Evolutionary conservation across 2,113 vertebrate genomes (phyloP), one percentile per base, ranked within the genome.

Genomic region (Spea multiplicata): DNA sequence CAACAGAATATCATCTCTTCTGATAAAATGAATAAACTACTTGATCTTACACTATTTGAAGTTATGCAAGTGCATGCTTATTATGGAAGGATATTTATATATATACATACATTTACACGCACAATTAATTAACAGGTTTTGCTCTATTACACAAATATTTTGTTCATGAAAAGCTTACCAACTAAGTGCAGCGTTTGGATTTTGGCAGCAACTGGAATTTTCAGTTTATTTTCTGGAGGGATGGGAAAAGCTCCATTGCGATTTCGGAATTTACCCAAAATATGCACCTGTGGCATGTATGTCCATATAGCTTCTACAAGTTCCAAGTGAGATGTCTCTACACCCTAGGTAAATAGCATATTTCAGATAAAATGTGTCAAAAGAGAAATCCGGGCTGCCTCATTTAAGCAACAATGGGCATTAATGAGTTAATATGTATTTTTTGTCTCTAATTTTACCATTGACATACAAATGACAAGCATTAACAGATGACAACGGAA

Each of bases 211-310:
- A 96, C 91, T 59, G 97, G 96, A 88, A 99, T 97, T 91, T 95
- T 96, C 84, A 99, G 90, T 88, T 99, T 99, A 91, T 99, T 99
- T 87, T 99, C 97, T 59, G 96, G 93, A 81, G 97, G 97, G 88
- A 99, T 98, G 78, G 97, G 97, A 88, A 99, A 99, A 74, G 96
- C 95, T 76, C 97, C 97, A 44, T 99, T 99, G 75, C 97, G 96
- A 90, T 99, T 99, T 83, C 97, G 95, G 85, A 99, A 99, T 86
- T 99, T 99, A 75, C 97, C 97, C 84, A 99, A 90, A 82, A 99
- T 97, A 86, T 99, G 96, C 86, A 99, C 97, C 84, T 99, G 96
- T n/a, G 97, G 97, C 97, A 99, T 98, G 71, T 99, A 99, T 80
- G 96, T 99, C 97, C 97, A 99, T 86, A 99, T 95, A 84, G 97